phyloP scores from a whole-genome alignment of 2,888 invertebrate species.

The Euclidia mi region DNA sequence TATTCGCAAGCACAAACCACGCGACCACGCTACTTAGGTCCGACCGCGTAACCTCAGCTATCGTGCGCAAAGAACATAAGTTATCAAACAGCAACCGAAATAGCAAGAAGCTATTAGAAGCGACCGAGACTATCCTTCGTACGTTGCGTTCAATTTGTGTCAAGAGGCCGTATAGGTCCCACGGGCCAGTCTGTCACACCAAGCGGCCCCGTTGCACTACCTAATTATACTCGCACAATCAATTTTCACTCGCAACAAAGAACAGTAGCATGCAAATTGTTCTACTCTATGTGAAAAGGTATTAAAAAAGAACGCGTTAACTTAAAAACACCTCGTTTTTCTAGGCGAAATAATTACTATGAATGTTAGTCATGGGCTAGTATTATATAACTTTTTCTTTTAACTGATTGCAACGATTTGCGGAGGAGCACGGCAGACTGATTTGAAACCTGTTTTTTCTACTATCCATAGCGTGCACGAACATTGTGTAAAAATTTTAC shows the following conservation, averaged over 20 bases:
- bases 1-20: too few species aligned
- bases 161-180: slow-evolving; percentile 60
- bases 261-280: slow-evolving; percentile 42
- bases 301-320: slow-evolving; percentile 5
- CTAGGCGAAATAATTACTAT: slow-evolving; percentile 11
- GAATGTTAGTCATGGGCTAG: slow-evolving; percentile 7
- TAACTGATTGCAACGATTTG: slow-evolving; percentile 10
- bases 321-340: slow-evolving; percentile 2
- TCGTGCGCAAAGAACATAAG: neutral
- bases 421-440: neutral
- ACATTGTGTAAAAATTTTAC: slow-evolving; percentile 1
- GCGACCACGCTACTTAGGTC: neutral
- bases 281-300: neutral
- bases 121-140: slow-evolving; percentile 21
- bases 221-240: slow-evolving; percentile 68
- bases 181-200: slow-evolving; percentile 59
- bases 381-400: slow-evolving; percentile 21
- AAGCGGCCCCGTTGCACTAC: slow-evolving; percentile 59
- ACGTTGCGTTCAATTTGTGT: slow-evolving; percentile 56
- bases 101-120: slow-evolving; percentile 18
- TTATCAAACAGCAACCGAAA: slow-evolving; percentile 3
- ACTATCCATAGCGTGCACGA: neutral
- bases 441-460: slow-evolving; percentile 14
- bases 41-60: too few species aligned
- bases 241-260: slow-evolving; percentile 57